Base-by-base conservation (phyloP, 2,113 vertebrate genomes). In the Nestor notabilis region DNA sequence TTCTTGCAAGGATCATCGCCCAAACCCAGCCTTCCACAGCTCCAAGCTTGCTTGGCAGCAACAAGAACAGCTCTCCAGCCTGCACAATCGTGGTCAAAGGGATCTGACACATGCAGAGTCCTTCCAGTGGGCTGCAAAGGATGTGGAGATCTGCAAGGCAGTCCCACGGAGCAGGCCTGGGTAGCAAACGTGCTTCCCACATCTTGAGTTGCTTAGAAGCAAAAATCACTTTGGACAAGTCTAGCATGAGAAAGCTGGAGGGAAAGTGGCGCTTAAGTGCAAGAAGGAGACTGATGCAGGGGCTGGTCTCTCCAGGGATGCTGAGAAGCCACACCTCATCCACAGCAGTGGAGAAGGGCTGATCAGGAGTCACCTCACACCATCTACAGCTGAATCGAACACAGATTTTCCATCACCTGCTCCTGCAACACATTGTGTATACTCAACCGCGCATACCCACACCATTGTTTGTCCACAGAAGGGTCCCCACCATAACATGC, bases 311-410 rank as follows among this genome's bases (percentile, higher is more conserved):
- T 12, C 79, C 5, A 31, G 66, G 90, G 86, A 93, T 92, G 86
- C 78, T 58, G 92, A 85, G 71, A 91, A 93, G 87, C 87, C 81
- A 89, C 89, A 92, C 93, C 91, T 94, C 79, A 85, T 21, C 37
- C 86, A 70, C 53, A 6, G 85, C 71, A 49, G 77, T 2, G 18
- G 64, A 66, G 65, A 72, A 43, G 27, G 18, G 61, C 92, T 83
- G 76, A 78, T 95, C 96, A 53, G 88, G 69, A 95, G 86, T 94
- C 94, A 81, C 83, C 95, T 95, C 96, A 95, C 96, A 96, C 47
- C 72, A 58, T 33, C 79, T 50, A 55, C 90, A 58, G 86, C 71
- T 24, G 69, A 85, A 83, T 5, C 75, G 52, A 83, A 60, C 44
- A 24, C 37, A 16, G 83, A 83, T 58, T 69, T 46, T 65, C 86